A percentile compares a stretch with the other conserved stretches of the same genome.
These are phyloP conservation scores for Dipodomys spectabilis DNA, from an alignment of 2,113 vertebrate genomes.

Conservation along the genomic window DNA sequence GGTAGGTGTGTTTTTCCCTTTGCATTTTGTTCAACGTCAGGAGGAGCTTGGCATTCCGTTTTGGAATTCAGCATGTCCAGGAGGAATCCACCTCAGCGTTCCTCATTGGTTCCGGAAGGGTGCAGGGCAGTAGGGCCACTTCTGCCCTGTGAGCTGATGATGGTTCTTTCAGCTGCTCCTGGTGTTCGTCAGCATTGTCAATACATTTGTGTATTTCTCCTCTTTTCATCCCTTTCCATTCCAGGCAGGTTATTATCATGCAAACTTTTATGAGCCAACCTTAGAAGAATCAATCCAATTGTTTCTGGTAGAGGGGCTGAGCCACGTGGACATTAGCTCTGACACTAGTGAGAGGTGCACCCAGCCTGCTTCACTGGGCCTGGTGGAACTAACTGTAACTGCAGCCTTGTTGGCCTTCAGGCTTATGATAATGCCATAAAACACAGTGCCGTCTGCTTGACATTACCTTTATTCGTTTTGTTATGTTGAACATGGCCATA, in stretches of 20 bases:
- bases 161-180: no score
- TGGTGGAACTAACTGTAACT: background rate
- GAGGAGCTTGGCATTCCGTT: slow-evolving; percentile 43
- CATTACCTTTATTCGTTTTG: background rate
- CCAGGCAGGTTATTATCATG: slow-evolving; percentile 17
- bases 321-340: background rate
- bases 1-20: background rate
- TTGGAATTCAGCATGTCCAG: slow-evolving; percentile 41
- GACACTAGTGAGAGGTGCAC: background rate
- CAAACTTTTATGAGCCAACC: slow-evolving; percentile 38
- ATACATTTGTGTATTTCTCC: background rate
- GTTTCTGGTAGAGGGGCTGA: background rate
- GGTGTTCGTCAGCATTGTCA: background rate
- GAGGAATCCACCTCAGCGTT: slow-evolving; percentile 7
- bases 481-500: background rate
- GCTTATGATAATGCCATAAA: background rate
- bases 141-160: no score
- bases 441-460: background rate
- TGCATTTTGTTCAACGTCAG: slow-evolving; percentile 29
- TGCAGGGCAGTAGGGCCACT: background rate
- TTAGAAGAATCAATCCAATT: background rate
- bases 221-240: slow-evolving; percentile 39
- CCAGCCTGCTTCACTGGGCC: background rate
- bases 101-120: background rate
- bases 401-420: background rate